A percentile compares a stretch with the other conserved stretches of the same genome.
Evolutionary conservation across 2,113 vertebrate genomes (phyloP).

Genomic region (Camelus bactrianus): DNA sequence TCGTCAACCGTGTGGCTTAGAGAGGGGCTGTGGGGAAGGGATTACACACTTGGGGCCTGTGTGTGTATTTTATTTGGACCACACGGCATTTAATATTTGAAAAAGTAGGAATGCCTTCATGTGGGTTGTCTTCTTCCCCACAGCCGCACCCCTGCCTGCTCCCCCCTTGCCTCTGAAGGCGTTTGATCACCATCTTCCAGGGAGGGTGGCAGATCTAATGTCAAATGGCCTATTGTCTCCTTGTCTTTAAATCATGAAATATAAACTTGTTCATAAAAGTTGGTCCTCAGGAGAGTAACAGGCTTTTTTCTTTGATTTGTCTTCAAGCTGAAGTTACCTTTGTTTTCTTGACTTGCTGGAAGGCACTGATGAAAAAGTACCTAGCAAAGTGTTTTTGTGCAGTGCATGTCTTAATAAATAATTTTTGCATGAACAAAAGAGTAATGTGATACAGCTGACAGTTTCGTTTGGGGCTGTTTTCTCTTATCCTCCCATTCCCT

Average conservation of each 20-base stretch:
- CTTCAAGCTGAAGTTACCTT: slow-evolving; percentile 35
- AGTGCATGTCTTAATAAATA: not conserved
- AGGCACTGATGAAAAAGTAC: not conserved
- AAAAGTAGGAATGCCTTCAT: not conserved
- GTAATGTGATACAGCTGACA: not conserved
- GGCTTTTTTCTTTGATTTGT: slow-evolving; percentile 10
- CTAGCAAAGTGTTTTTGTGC: not conserved
- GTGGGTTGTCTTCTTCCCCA: not conserved
- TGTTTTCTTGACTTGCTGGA: slow-evolving; percentile 16
- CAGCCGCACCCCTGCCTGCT: not conserved
- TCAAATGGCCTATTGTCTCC: not conserved
- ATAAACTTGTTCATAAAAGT: slow-evolving; percentile 25
- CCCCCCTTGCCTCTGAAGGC: not conserved
- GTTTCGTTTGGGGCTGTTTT: slow-evolving; percentile 10
- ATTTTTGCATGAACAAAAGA: slow-evolving; percentile 34
- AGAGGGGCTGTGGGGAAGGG: not conserved
- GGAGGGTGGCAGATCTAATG: not conserved
- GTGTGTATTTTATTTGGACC: not conserved
- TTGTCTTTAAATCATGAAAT: slow-evolving; percentile 26
- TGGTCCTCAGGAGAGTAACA: not conserved
- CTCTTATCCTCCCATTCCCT: not conserved
- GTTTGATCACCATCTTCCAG: not conserved
- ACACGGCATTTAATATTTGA: not conserved
- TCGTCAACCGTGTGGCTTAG: not conserved
- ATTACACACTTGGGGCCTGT: not conserved